Base-by-base conservation (phyloP, 2,888 invertebrate species). In the Seladonia tumulorum region DNA sequence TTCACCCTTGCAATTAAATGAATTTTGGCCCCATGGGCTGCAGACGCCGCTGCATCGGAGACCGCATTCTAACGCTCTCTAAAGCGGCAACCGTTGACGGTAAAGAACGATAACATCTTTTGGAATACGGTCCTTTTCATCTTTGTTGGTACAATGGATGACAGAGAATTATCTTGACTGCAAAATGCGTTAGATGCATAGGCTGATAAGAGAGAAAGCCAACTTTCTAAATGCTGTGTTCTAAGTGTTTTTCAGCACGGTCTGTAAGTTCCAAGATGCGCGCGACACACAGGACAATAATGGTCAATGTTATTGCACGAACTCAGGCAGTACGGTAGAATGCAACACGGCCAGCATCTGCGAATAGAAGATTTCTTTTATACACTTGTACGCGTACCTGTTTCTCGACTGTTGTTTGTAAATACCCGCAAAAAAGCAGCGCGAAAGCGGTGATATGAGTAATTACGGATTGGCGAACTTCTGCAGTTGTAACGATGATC, bases 291-390 rank as follows among this genome's bases (percentile, higher is more conserved):
- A 0, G 96, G 96, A 85, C 97, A 97, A 86, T 96, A 96, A 91
- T 97, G 96, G 79, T 96, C 95, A 39, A 95, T 95, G 87, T 95
- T 96, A 90, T 95, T 95, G 90, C 96, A 96, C 22, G 96, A 95
- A 83, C 96, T 95, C 94, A 96, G 95, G 91, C 96, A 96, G 91
- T 96, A 96, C 0, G 96, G 96, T 25, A 96, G 84, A 72, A 96
- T 96, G n/a, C 95, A 95, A 84, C 96, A 96, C 0, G 96, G 96
- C 96, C 96, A 96, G 92, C 95, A 95, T 83, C 95, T 96, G 93
- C 25, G 79, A 94, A 94, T 29, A 71, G 85, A 85, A 78, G 22
- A 42, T 29, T 76, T 25, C 14, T 53, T 63, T 39, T 45, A 70
- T 42, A 18, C 16, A n/a, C 2, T 63, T 63, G 29, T 29, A 29